A percentile compares a stretch with the other conserved stretches of the same genome.
Evolutionary conservation across 2,888 invertebrate species (phyloP).

Genomic region (Chrysolina haemoptera): DNA sequence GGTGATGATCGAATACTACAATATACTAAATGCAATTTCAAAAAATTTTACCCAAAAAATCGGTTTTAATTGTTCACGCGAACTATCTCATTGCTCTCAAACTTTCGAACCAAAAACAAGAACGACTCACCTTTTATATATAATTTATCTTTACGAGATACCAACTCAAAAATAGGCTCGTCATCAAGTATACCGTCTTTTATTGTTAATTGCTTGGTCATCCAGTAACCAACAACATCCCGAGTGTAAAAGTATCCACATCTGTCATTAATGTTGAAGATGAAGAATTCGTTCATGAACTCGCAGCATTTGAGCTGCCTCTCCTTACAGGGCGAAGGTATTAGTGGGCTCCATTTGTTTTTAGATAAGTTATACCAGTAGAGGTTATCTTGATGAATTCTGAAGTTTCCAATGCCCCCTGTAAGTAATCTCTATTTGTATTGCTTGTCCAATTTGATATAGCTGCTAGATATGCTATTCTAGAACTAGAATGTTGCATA

Average conservation of each 20-base stretch:
- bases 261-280: constrained; percentile 57
- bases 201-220: constrained; percentile 35
- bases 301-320: constrained; percentile 61
- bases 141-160: constrained; percentile 57
- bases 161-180: constrained; percentile 55
- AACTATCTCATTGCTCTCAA: neutral
- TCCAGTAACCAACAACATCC: constrained; percentile 49
- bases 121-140: constrained; percentile 61
- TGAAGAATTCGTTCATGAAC: constrained; percentile 58
- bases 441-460: too few species aligned
- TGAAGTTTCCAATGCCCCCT: constrained; percentile 61
- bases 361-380: constrained; percentile 63
- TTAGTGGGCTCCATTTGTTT: constrained; percentile 59
- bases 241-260: constrained; percentile 58
- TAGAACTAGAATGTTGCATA: neutral
- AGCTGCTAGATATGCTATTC: too few species aligned
- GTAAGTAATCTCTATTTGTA: neutral
- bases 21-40: too few species aligned
- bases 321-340: constrained; percentile 58
- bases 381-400: constrained; percentile 64
- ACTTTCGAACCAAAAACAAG: neutral
- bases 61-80: too few species aligned
- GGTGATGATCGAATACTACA: too few species aligned
- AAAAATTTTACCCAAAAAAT: too few species aligned
- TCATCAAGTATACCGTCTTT: constrained; percentile 37